phyloP scores from a whole-genome alignment of 2,888 invertebrate genomes.

The Pardosa pseudoannulata region DNA sequence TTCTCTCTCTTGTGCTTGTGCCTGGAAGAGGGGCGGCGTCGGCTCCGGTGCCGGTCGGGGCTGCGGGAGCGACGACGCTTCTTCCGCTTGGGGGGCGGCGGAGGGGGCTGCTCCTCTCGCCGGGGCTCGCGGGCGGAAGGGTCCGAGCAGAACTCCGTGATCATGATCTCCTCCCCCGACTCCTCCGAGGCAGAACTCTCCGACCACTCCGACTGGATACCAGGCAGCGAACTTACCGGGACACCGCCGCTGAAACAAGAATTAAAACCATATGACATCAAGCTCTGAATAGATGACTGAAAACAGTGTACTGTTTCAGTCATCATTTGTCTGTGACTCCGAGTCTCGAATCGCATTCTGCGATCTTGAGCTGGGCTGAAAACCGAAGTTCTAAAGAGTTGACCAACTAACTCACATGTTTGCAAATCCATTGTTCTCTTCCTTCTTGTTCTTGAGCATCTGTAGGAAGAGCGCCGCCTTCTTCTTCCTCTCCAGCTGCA shows the following conservation, averaged over 20 bases:
- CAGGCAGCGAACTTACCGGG: not conserved
- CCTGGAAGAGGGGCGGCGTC: not conserved
- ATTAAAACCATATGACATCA: no score
- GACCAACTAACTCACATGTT: no score
- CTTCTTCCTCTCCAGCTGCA: conserved; percentile 83
- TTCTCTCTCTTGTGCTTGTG: conserved; percentile 37
- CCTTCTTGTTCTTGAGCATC: conserved; percentile 43
- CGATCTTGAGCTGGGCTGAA: no score
- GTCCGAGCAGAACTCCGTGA: conserved; percentile 38
- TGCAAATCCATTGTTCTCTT: no score
- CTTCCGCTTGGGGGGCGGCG: no score
- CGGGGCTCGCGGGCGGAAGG: not conserved
- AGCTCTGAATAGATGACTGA: no score
- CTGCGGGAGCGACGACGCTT: conserved; percentile 21
- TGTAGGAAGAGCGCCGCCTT: conserved; percentile 89
- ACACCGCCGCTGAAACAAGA: not conserved
- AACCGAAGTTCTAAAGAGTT: no score
- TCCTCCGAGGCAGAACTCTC: conserved; percentile 27
- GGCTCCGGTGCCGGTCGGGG: not conserved
- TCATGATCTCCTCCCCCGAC: conserved; percentile 38
- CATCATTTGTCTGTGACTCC: no score
- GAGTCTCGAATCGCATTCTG: no score
- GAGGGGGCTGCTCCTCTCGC: no score
- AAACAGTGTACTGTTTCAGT: no score
- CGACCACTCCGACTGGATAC: conserved; percentile 30